A percentile compares a stretch with the other conserved stretches of the same genome.
phyloP scores from a whole-genome alignment of 2,888 invertebrate genomes.

The Anticlea derivata region DNA sequence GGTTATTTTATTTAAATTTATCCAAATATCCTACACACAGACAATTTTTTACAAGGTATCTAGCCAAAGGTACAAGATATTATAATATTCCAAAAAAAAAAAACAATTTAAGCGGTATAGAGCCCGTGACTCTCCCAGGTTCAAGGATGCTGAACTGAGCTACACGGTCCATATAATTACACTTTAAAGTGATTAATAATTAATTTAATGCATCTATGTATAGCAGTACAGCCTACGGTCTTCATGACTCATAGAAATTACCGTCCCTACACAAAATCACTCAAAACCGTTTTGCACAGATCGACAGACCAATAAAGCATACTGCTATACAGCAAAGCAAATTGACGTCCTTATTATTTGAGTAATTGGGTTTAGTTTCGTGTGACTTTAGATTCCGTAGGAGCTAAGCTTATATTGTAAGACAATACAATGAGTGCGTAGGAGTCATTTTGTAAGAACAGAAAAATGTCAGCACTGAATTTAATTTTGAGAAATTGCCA shows the following conservation, averaged over 20 bases:
- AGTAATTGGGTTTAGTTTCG: background rate
- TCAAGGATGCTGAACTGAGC: too few relatives aligned
- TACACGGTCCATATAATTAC: too few relatives aligned
- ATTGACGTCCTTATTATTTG: background rate
- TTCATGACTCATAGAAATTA: constrained; percentile 27
- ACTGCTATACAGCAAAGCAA: background rate
- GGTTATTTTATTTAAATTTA: too few relatives aligned
- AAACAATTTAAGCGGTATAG: too few relatives aligned
- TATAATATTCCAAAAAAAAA: too few relatives aligned
- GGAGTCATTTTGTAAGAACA: constrained; percentile 62
- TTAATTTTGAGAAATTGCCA: constrained; percentile 44
- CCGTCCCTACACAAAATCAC: constrained; percentile 52
- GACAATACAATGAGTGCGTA: constrained; percentile 65
- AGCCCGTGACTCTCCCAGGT: too few relatives aligned
- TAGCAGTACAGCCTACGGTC: constrained; percentile 45
- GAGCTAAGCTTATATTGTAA: constrained; percentile 34
- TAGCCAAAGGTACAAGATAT: constrained; percentile 40
- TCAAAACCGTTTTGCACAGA: constrained; percentile 41
- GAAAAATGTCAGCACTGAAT: constrained; percentile 61
- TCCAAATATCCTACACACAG: too few relatives aligned
- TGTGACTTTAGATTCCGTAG: background rate
- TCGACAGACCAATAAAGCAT: constrained; percentile 4
- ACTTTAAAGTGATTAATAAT: constrained; percentile 59
- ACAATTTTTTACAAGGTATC: too few relatives aligned
- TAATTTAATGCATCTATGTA: constrained; percentile 55